A percentile compares a stretch with the other conserved stretches of the same genome.
Conservation (phyloP, 2,797 vertebrate genomes). For the Falco novaeseelandiae region DNA sequence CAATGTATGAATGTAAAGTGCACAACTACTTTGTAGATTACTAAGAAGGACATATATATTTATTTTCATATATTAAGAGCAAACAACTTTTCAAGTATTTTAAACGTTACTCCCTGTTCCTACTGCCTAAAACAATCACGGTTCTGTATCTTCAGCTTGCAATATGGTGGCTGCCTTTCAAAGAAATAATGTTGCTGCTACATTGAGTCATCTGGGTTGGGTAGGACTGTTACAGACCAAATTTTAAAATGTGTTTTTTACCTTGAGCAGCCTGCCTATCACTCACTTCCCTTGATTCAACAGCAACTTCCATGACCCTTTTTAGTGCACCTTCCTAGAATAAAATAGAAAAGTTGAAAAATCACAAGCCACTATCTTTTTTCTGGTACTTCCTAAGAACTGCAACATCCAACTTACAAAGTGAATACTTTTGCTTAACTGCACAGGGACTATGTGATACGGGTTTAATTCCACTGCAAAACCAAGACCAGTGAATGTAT, state of each 20-base stretch:
- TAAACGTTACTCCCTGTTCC: neutral
- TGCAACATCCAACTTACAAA: neutral
- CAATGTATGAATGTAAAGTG: rapidly evolving
- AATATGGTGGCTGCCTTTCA: neutral
- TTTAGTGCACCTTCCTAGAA: slow-evolving; percentile 54
- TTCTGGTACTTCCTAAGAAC: neutral
- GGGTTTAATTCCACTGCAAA: neutral
- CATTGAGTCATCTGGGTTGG: neutral
- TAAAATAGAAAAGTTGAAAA: neutral
- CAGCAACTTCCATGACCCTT: neutral
- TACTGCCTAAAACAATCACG: neutral
- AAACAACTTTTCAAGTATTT: neutral
- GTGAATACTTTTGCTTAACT: neutral
- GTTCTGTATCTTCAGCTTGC: neutral
- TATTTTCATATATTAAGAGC: neutral
- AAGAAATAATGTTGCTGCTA: neutral
- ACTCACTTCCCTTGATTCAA: neutral
- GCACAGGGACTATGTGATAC: neutral
- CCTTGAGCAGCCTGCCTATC: slow-evolving; percentile 47
- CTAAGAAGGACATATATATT: neutral
- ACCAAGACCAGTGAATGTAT: neutral
- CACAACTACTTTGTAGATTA: neutral
- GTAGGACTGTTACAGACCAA: neutral
- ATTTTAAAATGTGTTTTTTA: slow-evolving; percentile 37
- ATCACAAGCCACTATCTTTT: neutral